Conservation (phyloP, 1,140 invertebrate species). For the Lepidurus packardi region DNA sequence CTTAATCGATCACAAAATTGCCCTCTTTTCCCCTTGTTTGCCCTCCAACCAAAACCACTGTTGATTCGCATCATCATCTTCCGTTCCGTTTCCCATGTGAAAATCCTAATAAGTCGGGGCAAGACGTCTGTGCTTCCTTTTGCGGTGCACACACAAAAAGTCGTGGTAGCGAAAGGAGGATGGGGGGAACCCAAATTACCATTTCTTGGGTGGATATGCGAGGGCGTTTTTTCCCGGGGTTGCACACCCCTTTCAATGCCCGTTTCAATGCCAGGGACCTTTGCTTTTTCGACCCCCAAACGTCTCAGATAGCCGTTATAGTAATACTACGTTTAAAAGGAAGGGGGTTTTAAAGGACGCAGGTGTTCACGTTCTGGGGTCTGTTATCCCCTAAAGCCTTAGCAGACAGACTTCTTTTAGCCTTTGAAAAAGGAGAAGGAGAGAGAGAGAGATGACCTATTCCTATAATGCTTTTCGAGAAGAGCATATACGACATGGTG, state of each 20-base stretch:
- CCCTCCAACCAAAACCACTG: background rate
- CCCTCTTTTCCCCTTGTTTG: background rate
- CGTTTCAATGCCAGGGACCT: background rate
- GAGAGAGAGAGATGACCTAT: background rate
- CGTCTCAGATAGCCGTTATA: slow-evolving; percentile 17
- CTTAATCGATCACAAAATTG: too few species aligned
- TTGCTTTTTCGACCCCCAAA: background rate
- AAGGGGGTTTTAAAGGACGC: background rate
- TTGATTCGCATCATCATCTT: background rate
- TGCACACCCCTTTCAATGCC: background rate
- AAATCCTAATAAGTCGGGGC: background rate
- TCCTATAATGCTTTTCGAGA: background rate
- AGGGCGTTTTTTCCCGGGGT: background rate
- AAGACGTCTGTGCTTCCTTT: background rate
- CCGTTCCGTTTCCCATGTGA: background rate
- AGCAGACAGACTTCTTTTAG: too few species aligned
- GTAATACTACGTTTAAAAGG: slow-evolving; percentile 12
- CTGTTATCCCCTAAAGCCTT: background rate
- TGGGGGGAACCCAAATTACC: background rate
- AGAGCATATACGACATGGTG: background rate
- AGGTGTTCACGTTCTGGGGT: background rate
- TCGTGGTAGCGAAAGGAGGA: background rate
- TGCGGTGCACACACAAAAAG: background rate
- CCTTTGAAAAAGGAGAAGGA: background rate
- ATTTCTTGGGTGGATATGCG: background rate